Evolutionary conservation across 2,113 vertebrate species (phyloP).

Genomic region (Colaptes auratus): DNA sequence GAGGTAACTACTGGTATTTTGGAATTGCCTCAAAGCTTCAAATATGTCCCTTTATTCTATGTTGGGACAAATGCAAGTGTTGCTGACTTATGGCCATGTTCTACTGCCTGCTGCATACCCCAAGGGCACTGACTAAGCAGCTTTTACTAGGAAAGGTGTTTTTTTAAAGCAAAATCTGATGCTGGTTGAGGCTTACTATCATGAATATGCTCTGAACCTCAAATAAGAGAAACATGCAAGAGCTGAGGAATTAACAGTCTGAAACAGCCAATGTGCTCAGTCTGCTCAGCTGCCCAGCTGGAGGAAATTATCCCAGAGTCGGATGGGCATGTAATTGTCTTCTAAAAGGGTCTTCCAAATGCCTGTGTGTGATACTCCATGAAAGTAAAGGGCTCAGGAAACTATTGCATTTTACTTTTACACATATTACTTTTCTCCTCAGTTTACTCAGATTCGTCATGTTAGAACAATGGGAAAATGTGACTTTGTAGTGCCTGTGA

Average conservation of each 20-base stretch:
- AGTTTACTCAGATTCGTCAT: background rate
- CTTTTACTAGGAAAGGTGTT: background rate
- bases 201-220: background rate
- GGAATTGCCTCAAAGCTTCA: background rate
- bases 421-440: background rate
- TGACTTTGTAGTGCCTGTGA: rapidly evolving
- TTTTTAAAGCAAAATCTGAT: background rate
- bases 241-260: background rate
- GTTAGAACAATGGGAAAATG: background rate
- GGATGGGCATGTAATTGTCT: background rate
- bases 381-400: background rate
- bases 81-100: background rate
- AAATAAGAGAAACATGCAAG: background rate
- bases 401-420: background rate
- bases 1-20: background rate
- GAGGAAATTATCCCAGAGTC: background rate
- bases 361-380: background rate
- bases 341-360: background rate
- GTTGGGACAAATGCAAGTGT: background rate
- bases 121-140: rapidly evolving
- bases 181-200: background rate
- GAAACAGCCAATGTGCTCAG: background rate
- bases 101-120: rapidly evolving
- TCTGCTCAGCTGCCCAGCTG: background rate
- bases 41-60: background rate